phyloP scores from a whole-genome alignment of 2,113 vertebrate species.

The Pristiophorus japonicus region DNA sequence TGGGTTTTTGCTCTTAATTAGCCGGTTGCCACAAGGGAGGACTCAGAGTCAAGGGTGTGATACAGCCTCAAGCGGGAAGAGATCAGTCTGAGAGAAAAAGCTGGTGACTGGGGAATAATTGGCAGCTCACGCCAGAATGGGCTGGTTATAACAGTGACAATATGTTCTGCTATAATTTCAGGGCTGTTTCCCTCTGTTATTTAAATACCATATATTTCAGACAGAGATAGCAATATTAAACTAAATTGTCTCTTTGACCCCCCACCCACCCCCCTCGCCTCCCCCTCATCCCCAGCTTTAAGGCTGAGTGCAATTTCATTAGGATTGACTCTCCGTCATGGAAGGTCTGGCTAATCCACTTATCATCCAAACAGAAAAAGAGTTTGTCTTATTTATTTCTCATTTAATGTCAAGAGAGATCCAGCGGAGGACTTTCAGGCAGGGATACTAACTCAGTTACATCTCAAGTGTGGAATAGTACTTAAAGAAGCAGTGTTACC shows the following conservation, averaged over 20 bases:
- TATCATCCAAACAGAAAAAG: not conserved
- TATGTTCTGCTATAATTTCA: conserved; percentile 52
- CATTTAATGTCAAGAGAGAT: not conserved
- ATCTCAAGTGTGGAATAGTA: not conserved
- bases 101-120: conserved; percentile 64
- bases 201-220: conserved; percentile 52
- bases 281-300: not conserved
- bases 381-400: conserved; percentile 5
- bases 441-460: not conserved
- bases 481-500: not conserved
- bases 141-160: conserved; percentile 57
- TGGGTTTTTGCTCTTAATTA: conserved; percentile 72
- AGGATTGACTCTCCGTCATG: not conserved
- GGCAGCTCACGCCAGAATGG: conserved; percentile 50
- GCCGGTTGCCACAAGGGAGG: conserved; percentile 63
- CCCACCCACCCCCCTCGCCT: no score
- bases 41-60: conserved; percentile 68
- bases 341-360: not conserved
- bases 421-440: not conserved
- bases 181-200: conserved; percentile 52
- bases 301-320: conserved; percentile 7
- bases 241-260: conserved; percentile 17
- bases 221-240: conserved; percentile 39
- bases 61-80: conserved; percentile 61
- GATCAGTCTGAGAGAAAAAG: conserved; percentile 56